phyloP scores from a whole-genome alignment of 2,113 vertebrate species.

The Symphodus melops region DNA sequence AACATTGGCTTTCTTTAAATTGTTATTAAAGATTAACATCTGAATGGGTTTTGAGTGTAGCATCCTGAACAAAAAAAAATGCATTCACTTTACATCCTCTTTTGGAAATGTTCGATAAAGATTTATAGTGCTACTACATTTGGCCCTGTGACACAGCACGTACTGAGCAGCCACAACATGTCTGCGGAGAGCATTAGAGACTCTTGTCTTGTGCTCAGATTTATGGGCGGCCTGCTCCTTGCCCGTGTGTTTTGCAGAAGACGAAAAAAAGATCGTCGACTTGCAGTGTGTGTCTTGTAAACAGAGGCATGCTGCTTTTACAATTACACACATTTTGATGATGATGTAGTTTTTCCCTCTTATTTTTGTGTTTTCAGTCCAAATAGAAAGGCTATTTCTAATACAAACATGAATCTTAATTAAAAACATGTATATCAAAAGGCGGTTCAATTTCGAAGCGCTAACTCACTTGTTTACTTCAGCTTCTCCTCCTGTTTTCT shows the following conservation, averaged over 20 bases:
- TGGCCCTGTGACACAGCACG: slow-evolving; percentile 64
- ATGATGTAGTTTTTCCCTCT: background rate
- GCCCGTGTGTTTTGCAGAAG: slow-evolving; percentile 39
- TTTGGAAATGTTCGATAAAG: slow-evolving; percentile 60
- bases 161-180: slow-evolving; percentile 72
- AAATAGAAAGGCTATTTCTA: background rate
- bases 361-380: slow-evolving; percentile 13
- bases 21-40: background rate
- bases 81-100: slow-evolving; percentile 52
- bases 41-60: background rate
- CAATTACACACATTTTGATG: slow-evolving; percentile 52
- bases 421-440: background rate
- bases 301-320: slow-evolving; percentile 59
- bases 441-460: background rate
- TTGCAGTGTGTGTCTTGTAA: slow-evolving; percentile 64
- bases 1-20: background rate
- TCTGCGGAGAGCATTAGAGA: slow-evolving; percentile 78
- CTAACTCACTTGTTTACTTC: background rate
- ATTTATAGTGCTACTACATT: slow-evolving; percentile 72
- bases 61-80: slow-evolving; percentile 10
- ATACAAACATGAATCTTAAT: background rate
- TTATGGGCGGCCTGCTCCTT: slow-evolving; percentile 66
- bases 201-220: slow-evolving; percentile 65
- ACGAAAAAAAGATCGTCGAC: slow-evolving; percentile 50
- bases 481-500: slow-evolving; percentile 11